These are phyloP conservation scores for Otocyon megalotis DNA, from an alignment of 2,113 vertebrate species.

Conservation along the genomic window DNA sequence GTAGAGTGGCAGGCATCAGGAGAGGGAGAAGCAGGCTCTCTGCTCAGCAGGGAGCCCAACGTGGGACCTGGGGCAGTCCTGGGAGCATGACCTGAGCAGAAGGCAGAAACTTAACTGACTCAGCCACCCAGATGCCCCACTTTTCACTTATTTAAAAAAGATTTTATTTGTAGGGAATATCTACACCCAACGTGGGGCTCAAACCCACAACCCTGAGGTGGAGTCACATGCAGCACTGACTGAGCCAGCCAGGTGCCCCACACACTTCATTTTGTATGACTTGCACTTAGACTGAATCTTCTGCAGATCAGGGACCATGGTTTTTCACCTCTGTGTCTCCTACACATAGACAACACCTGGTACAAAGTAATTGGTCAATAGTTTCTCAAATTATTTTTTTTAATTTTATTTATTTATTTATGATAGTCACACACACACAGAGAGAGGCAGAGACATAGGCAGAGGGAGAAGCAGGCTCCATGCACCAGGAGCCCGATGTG, in stretches of 20 bases:
- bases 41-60: too few relatives aligned
- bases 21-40: too few relatives aligned
- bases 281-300: not conserved
- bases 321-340: not conserved
- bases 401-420: too few relatives aligned
- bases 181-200: not conserved
- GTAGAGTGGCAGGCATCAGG: too few relatives aligned
- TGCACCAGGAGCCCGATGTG: too few relatives aligned
- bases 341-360: not conserved
- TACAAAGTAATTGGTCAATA: not conserved
- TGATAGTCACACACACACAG: too few relatives aligned
- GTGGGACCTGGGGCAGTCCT: too few relatives aligned
- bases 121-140: too few relatives aligned
- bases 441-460: too few relatives aligned
- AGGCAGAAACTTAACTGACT: too few relatives aligned
- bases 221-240: not conserved
- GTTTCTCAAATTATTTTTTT: conserved; percentile 8
- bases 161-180: not conserved
- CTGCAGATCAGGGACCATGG: not conserved
- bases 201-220: not conserved
- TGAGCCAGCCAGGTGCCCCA: not conserved
- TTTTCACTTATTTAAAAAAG: not conserved
- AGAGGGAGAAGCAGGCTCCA: too few relatives aligned
- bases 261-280: not conserved
- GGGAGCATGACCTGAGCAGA: too few relatives aligned